A percentile compares a stretch with the other conserved stretches of the same genome.
Conservation (phyloP, 2,113 vertebrate species). For the Abramis brama region DNA sequence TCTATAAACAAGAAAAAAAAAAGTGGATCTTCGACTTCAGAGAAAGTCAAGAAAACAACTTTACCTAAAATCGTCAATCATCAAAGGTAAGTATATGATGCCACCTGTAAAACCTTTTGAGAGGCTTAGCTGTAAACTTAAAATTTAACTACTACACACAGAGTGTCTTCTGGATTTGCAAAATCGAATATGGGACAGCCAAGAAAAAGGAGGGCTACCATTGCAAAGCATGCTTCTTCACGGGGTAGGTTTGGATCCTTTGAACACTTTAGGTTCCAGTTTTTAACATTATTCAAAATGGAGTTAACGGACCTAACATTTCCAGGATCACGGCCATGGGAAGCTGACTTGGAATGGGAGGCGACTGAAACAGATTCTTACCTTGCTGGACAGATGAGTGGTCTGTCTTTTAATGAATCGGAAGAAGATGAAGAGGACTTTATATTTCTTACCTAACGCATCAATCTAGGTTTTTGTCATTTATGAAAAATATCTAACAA, state of each 20-base stretch:
- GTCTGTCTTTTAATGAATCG: constrained; percentile 46
- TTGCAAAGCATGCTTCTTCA: not conserved
- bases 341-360: constrained; percentile 18
- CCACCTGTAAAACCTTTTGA: not conserved
- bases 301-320: not conserved
- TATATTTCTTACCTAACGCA: constrained; percentile 14
- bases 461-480: not conserved
- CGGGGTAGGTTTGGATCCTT: not conserved
- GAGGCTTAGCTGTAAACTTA: not conserved
- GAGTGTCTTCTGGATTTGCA: not conserved
- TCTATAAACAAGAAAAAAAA: not conserved
- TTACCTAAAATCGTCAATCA: constrained; percentile 56
- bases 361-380: constrained; percentile 40
- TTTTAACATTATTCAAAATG: not conserved
- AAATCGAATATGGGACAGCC: not conserved
- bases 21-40: not conserved
- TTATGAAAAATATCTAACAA: not conserved
- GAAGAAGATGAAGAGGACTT: not conserved
- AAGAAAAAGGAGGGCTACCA: not conserved
- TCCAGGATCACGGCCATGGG: constrained; percentile 38
- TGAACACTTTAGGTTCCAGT: not conserved
- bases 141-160: not conserved
- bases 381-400: constrained; percentile 55
- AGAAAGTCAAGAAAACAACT: constrained; percentile 35
- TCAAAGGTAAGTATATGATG: constrained; percentile 43